Base-by-base conservation (phyloP, 2,113 vertebrate species). In the Ovis aries region DNA sequence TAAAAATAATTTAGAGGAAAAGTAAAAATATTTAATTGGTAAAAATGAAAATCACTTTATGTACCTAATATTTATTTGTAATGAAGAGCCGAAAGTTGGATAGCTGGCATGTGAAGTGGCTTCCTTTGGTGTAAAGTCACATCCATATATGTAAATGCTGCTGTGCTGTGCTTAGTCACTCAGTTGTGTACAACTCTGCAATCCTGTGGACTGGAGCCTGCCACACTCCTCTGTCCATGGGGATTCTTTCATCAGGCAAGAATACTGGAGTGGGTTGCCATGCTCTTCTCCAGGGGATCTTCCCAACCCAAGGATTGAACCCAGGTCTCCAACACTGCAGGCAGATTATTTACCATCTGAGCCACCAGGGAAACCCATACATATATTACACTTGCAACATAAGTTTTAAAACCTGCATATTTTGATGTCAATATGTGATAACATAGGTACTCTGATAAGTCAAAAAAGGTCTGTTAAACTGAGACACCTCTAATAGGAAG, bases 401-500 rank as follows among this genome's bases (percentile, higher is more conserved):
- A 86, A 95, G 82, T 88, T 97, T 62, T 59, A 90, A 25, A 85
- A 7, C 31, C 31, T 64, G 2, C 83, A 80, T n/a, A 92, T 88
- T 98, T 96, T 92, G 88, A 97, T 25, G 78, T 87, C 23, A 45
- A 97, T 71, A 88, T 40, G 81, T 94, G 71, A 92, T 94, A 95
- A 93, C 64, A 29, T 3, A 60, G 21, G 59, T 1, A 25, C 15
- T 50, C n/a, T 9, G 74, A 2, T 86, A 80, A 80, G 25, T 80
- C 1, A 25, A 62, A 53, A 77, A 57, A 59, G 11, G 60, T 91
- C 31, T 95, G 59, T 93, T 84, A 87, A 89, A 95, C 50, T 86
- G 25, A 27, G 89, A 9, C 67, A 97, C 94, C 55, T 74, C 50
- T 94, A 88, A 90, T 9, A 62, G 95, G 57, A 88, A 50, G 27